Evolutionary conservation across 2,797 vertebrate genomes (phyloP).

Genomic region (Chrysolophus pictus): DNA sequence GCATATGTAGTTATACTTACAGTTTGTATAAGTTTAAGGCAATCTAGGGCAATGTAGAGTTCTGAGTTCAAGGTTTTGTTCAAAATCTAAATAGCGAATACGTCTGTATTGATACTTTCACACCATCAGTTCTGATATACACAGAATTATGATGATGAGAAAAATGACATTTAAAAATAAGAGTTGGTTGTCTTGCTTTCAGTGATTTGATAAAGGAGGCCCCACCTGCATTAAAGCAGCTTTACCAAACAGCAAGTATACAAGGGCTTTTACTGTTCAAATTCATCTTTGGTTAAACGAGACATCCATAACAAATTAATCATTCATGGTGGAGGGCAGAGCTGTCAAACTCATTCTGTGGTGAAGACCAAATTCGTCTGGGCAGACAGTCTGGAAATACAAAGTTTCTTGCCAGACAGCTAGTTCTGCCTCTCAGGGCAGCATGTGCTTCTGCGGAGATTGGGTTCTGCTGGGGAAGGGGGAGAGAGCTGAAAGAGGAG

Average conservation of each 20-base stretch:
- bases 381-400: constrained; percentile 47
- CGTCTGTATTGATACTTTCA: not conserved
- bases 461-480: not conserved
- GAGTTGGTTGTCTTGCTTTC: constrained; percentile 28
- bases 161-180: constrained; percentile 45
- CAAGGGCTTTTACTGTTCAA: constrained; percentile 52
- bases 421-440: constrained; percentile 1
- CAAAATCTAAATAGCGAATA: not conserved
- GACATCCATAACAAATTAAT: constrained; percentile 70
- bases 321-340: constrained; percentile 60
- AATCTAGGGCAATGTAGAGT: not conserved
- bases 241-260: constrained; percentile 49
- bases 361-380: constrained; percentile 59
- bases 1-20: not conserved
- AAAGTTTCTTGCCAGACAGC: constrained; percentile 56
- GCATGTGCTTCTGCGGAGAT: not conserved
- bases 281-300: constrained; percentile 66
- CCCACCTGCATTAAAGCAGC: constrained; percentile 53
- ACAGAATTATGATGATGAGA: not conserved
- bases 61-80: not conserved
- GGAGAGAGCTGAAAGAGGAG: not conserved
- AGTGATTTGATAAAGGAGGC: constrained; percentile 21
- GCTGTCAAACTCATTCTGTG: constrained; percentile 69
- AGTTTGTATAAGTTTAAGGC: not conserved
- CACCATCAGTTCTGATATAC: constrained; percentile 1